Evolutionary conservation across 2,113 vertebrate genomes (phyloP), one percentile per base, ranked within the genome.

Genomic region (Gopherus flavomarginatus): DNA sequence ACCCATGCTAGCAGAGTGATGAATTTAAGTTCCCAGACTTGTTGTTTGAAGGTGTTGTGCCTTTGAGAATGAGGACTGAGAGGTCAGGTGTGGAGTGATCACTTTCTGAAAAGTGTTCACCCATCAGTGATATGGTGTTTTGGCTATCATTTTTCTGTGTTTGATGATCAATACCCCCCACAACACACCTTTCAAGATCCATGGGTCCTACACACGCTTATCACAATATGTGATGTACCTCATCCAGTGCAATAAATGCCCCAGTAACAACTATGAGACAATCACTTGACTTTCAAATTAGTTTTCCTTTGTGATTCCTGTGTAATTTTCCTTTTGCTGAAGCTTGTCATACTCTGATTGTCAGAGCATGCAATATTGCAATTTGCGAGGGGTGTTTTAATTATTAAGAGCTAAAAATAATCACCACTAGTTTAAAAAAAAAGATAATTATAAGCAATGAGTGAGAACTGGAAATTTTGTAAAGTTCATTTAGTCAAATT

Each of bases 401-500:
- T 49, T 47, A 95, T 84, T 85, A 96, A 83, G 1, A 19, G 57
- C 85, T 89, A 95, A 83, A 96, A 97, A 96, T 90, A 83, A 84
- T 83, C 82, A 57, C 81, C 81, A 72, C 65, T 90, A 77, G 78
- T 94, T 92, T 91, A 94, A 89, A 96, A 77, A 87, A 96, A 79
- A 87, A 52, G 86, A 78, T 94, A 77, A 94, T 95, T 95, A 88
- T 0, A 35, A 84, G 80, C 92, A 88, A 57, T 54, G 62, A 89
- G 92, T 24, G 89, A 95, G 88, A 90, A 89, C 89, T n/a, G 22
- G 83, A 87, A 87, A 97, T 96, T 97, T 95, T 90, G 78, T 83
- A 85, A 92, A 96, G 90, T 59, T 92, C 82, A 86, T 91, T 93
- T 78, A 95, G 92, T 88, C 94, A 94, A 91, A 26, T 85, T 62